A percentile compares a stretch with the other conserved stretches of the same genome.
These are phyloP conservation scores for Sialis fuliginosa DNA, from an alignment of 2,888 invertebrate species.

Conservation along the genomic window DNA sequence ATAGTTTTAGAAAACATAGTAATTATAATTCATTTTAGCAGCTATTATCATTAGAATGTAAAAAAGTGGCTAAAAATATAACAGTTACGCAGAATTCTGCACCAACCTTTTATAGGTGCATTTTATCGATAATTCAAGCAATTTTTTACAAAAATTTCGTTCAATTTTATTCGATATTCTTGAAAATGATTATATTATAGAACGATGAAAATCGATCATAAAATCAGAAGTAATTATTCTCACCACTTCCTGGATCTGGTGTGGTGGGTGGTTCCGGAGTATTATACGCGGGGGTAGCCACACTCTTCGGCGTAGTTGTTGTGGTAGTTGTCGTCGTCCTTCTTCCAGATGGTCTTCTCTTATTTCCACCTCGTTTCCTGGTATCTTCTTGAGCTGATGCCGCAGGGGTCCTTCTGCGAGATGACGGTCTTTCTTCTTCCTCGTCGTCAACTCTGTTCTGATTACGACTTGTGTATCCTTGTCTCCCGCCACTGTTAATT, in stretches of 20 bases:
- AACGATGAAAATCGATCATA: constrained; percentile 3
- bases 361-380: constrained; percentile 13
- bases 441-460: background rate
- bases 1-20: background rate
- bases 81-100: too few species aligned
- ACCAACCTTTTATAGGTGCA: too few species aligned
- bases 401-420: too few species aligned
- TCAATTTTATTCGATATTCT: too few species aligned
- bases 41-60: too few species aligned
- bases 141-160: too few species aligned
- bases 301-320: constrained; percentile 32
- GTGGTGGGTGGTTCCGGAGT: constrained; percentile 79
- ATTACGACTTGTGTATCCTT: background rate
- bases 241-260: constrained; percentile 73
- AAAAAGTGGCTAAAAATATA: too few species aligned
- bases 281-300: constrained; percentile 26
- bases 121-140: too few species aligned
- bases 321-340: constrained; percentile 25
- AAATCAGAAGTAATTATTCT: constrained; percentile 10
- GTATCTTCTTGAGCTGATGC: too few species aligned
- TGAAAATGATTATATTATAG: too few species aligned
- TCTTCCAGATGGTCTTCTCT: constrained; percentile 14
- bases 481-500: constrained; percentile 3
- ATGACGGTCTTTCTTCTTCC: background rate
- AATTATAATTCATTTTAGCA: too few species aligned